Percentiles rank a stretch among this genome's conserved stretches.
Evolutionary conservation across 2,888 invertebrate species (phyloP).

Genomic region (Hirtodrosophila cameraria): DNA sequence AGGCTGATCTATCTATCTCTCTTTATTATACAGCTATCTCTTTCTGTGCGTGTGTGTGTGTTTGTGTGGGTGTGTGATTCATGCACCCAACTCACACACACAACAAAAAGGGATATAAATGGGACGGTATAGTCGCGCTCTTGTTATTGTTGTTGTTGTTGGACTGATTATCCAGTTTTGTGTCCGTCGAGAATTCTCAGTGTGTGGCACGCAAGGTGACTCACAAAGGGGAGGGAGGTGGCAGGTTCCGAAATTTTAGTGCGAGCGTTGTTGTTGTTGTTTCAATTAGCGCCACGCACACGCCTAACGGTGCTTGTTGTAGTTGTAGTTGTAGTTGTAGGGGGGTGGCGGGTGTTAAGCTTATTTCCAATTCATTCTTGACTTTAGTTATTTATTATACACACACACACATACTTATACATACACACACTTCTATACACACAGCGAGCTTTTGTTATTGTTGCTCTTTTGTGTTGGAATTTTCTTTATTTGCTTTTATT

Average conservation of each 20-base stretch:
- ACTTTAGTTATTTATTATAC: conserved; percentile 66
- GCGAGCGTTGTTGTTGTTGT: too few species aligned
- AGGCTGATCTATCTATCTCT: too few species aligned
- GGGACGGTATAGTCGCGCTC: conserved; percentile 45
- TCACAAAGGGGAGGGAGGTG: conserved; percentile 45
- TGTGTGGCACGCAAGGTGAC: conserved; percentile 76
- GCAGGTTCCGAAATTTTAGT: conserved; percentile 17
- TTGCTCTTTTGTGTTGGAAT: conserved; percentile 52
- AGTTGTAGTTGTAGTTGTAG: conserved; percentile 30
- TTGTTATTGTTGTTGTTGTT: conserved; percentile 26
- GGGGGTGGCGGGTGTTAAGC: conserved; percentile 32
- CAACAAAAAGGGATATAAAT: conserved; percentile 31
- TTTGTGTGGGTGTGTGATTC: conserved; percentile 49
- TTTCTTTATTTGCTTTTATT: conserved; percentile 58
- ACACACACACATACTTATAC: conserved; percentile 35
- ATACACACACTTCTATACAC: conserved; percentile 33
- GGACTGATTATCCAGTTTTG: conserved; percentile 48
- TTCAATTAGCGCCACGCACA: conserved; percentile 78
- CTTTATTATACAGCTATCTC: too few species aligned
- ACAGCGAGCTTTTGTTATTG: conserved; percentile 46
- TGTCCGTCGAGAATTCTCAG: conserved; percentile 60
- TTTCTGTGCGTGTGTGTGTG: conserved; percentile 29
- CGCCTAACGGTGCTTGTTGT: conserved; percentile 45
- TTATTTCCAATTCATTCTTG: conserved; percentile 75
- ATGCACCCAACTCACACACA: conserved; percentile 38